A percentile compares a stretch with the other conserved stretches of the same genome.
Evolutionary conservation across 2,888 invertebrate genomes (phyloP).

Genomic region (Omphaloscelis lunosa): DNA sequence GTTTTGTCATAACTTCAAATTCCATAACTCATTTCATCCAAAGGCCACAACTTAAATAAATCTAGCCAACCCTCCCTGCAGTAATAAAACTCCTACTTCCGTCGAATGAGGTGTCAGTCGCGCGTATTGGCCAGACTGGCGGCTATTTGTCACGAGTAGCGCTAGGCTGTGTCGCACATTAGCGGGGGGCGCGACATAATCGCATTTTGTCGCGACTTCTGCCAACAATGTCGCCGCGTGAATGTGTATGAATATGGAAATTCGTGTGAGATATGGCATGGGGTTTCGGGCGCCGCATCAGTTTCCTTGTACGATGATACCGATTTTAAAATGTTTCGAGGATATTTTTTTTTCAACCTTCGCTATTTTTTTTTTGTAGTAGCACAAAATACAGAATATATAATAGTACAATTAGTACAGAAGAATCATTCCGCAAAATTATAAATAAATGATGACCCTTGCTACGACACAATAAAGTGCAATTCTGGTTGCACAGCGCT

Average conservation of each 20-base stretch:
- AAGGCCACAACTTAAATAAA: constrained; percentile 28
- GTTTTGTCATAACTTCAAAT: not conserved
- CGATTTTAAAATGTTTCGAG: not conserved
- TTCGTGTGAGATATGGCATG: constrained; percentile 37
- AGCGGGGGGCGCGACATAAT: constrained; percentile 58
- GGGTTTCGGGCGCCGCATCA: constrained; percentile 3
- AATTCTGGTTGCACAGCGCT: too few relatives aligned
- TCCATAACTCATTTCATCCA: not conserved
- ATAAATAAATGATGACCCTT: too few relatives aligned
- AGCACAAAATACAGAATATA: too few relatives aligned
- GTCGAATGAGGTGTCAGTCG: constrained; percentile 19
- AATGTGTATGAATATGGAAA: constrained; percentile 53
- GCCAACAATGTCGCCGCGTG: constrained; percentile 43
- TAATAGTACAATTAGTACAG: too few relatives aligned
- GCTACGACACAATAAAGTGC: too few relatives aligned
- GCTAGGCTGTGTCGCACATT: constrained; percentile 46
- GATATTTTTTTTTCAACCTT: constrained; percentile 12
- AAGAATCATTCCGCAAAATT: too few relatives aligned
- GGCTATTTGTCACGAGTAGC: constrained; percentile 34
- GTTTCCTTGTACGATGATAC: not conserved
- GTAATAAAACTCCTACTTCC: constrained; percentile 48
- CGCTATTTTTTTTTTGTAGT: not conserved
- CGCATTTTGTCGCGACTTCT: constrained; percentile 52
- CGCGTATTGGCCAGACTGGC: constrained; percentile 43
- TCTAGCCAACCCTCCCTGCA: constrained; percentile 16